A percentile compares a stretch with the other conserved stretches of the same genome.
Conservation (phyloP, 2,888 invertebrate genomes). For the Andrena bicolor region DNA sequence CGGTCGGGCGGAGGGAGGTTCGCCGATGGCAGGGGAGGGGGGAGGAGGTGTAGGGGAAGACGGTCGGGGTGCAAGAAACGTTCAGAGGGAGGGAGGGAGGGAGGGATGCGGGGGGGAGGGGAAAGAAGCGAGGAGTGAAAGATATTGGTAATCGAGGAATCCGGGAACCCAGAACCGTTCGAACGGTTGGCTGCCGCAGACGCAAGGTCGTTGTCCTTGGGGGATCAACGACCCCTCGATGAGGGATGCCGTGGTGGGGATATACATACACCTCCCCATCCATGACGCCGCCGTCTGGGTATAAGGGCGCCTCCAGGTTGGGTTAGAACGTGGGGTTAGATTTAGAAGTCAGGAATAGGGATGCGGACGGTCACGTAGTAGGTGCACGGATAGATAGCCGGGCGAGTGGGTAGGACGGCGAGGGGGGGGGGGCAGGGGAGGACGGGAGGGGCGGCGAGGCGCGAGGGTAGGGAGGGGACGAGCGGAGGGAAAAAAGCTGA, state of each 20-base stretch:
- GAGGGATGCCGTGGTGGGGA: slow-evolving; percentile 77
- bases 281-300: slow-evolving; percentile 74
- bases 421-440: not conserved
- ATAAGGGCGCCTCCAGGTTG: slow-evolving; percentile 75
- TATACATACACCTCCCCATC: slow-evolving; percentile 76
- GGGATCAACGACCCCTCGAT: slow-evolving; percentile 85
- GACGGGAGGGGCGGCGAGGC: not conserved
- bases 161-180: slow-evolving; percentile 83
- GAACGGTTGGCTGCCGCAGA: slow-evolving; percentile 81
- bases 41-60: slow-evolving; percentile 50
- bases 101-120: slow-evolving; percentile 23
- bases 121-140: slow-evolving; percentile 70
- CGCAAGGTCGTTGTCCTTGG: slow-evolving; percentile 85
- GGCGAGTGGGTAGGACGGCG: slow-evolving; percentile 26
- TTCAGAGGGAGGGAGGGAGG: slow-evolving; percentile 21
- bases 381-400: slow-evolving; percentile 58
- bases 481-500: slow-evolving; percentile 65
- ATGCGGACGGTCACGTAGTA: slow-evolving; percentile 66
- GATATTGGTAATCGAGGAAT: slow-evolving; percentile 83
- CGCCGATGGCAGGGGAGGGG: slow-evolving; percentile 13
- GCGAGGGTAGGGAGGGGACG: slow-evolving; percentile 17
- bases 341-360: slow-evolving; percentile 72
- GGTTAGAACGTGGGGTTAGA: slow-evolving; percentile 74
- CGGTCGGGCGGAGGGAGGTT: not conserved
- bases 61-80: slow-evolving; percentile 56